Evolutionary conservation across 2,888 invertebrate genomes (phyloP).

Genomic region (Xanthia icteritia): DNA sequence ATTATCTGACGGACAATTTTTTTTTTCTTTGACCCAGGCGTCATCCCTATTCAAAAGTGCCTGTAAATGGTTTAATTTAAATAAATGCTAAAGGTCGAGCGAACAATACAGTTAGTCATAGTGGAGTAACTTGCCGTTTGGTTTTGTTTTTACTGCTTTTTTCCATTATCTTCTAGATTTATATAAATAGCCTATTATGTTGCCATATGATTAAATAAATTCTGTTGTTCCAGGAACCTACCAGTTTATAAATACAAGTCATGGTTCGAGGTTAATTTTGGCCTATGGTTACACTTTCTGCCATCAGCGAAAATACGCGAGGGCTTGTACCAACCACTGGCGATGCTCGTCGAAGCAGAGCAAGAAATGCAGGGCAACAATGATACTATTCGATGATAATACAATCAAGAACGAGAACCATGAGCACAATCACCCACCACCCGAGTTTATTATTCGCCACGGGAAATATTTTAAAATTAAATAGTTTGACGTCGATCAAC

Average conservation of each 20-base stretch:
- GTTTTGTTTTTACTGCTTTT: too few species aligned
- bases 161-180: neutral
- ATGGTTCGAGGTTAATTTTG: conserved; percentile 24
- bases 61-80: too few species aligned
- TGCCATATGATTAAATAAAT: neutral
- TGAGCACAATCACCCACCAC: conserved; percentile 47
- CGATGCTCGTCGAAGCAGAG: conserved; percentile 36
- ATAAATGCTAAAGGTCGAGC: too few species aligned
- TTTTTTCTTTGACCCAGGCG: too few species aligned
- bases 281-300: conserved; percentile 34
- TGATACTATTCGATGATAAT: conserved; percentile 35
- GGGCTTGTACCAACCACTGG: conserved; percentile 39
- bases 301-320: conserved; percentile 18
- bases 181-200: neutral
- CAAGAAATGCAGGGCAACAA: conserved; percentile 34
- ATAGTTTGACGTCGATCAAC: neutral
- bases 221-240: conserved; percentile 18
- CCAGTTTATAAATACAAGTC: conserved; percentile 28
- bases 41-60: too few species aligned
- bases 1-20: too few species aligned
- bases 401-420: conserved; percentile 27
- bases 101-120: too few species aligned
- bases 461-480: conserved; percentile 51
- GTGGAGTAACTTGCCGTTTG: too few species aligned
- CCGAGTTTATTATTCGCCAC: conserved; percentile 39